Conservation (phyloP, 2,113 vertebrate species). For the Ceyx melanurus region DNA sequence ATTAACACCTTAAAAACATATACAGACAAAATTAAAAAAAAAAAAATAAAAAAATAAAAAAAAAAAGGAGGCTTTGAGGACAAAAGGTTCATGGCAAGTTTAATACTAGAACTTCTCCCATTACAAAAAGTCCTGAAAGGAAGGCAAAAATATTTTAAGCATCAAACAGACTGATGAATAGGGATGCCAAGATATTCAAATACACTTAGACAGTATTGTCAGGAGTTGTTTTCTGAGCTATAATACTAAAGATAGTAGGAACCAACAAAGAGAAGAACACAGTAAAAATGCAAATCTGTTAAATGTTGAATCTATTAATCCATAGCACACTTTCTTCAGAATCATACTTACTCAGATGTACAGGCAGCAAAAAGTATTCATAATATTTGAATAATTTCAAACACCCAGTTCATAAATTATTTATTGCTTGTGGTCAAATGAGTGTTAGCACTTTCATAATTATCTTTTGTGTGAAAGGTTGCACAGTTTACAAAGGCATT, state of each 20-base stretch:
- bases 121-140: conserved; percentile 70
- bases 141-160: conserved; percentile 75
- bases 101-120: conserved; percentile 46
- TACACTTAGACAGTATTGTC: conserved; percentile 75
- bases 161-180: conserved; percentile 75
- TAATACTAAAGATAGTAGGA: conserved; percentile 76
- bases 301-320: conserved; percentile 77
- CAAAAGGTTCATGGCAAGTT: conserved; percentile 48
- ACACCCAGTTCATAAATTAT: conserved; percentile 79
- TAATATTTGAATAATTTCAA: conserved; percentile 79
- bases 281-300: conserved; percentile 77
- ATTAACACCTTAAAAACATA: no score
- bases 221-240: conserved; percentile 72
- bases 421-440: conserved; percentile 81
- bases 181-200: conserved; percentile 73
- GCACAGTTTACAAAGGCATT: conserved; percentile 74
- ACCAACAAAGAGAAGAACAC: conserved; percentile 70
- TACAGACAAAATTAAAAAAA: no score
- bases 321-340: conserved; percentile 72
- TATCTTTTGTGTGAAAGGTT: conserved; percentile 78
- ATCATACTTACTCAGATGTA: conserved; percentile 77
- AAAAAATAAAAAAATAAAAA: no score
- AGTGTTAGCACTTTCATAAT: conserved; percentile 75
- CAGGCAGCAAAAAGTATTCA: conserved; percentile 76
- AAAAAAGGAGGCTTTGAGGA: no score